Evolutionary conservation across 2,888 invertebrate genomes (phyloP), one percentile per base, ranked within the genome.

Genomic region (Esperia sulphurella): DNA sequence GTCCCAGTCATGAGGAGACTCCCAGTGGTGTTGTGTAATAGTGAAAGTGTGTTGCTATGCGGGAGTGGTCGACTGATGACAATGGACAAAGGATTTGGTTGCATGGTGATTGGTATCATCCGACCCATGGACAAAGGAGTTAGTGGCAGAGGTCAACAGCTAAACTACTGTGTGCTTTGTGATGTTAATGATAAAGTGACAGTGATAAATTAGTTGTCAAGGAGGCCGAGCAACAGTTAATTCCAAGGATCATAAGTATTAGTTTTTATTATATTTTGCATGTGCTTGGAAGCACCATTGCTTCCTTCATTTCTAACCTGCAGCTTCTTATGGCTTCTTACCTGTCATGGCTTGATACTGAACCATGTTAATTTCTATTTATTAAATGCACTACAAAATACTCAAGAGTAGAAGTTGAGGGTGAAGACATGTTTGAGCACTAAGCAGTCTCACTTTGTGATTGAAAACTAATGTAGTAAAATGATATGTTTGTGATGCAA

Each of bases 1-100:
- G 35, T n/a, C n/a, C n/a, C 35, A 6, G 35, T n/a, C 2, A n/a
- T 6, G 9, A 48, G 42, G 29, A 48, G 45, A 45, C 46, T 43
- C 44, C 46, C 48, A 51, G 57, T 50, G 53, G 52, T 48, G 54
- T 69, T 68, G 73, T 71, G 75, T 56, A 67, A 68, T 54, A 68
- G 71, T 75, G 75, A 73, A 71, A 73, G 71, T 75, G 70, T 51
- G 56, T 63, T 67, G 54, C 55, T 52, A 54, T 60, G 59, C 48
- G 56, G 56, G 57, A 55, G 31, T 43, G 43, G 29, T 14, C 21
- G 12, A 46, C 49, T 47, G 39, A 54, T 50, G 49, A 49, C 50
- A 40, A 54, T 58, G 60, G 67, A 78, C 69, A 71, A 69, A 70
- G 66, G 59, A 57, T 55, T 58, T 49, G 21, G 45, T 49, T 12